Evolutionary conservation across 2,888 invertebrate species (phyloP).

Genomic region (Calephelis perditalis): DNA sequence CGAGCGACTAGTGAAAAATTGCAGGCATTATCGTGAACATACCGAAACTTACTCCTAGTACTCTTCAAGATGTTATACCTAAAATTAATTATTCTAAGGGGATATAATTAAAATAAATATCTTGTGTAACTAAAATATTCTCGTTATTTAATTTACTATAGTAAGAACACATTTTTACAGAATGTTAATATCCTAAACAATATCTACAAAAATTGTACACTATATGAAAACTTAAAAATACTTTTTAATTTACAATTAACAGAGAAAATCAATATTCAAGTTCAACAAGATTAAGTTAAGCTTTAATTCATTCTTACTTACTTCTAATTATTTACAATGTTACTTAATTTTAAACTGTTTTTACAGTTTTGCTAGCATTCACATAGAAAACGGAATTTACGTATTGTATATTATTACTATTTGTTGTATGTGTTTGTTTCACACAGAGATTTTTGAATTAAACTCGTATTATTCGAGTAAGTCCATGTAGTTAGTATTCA

Average conservation of each 20-base stretch:
- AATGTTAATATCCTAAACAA: constrained; percentile 75
- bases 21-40: no score
- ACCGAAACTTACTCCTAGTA: no score
- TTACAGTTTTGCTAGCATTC: constrained; percentile 34
- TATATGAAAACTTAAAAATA: constrained; percentile 71
- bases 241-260: constrained; percentile 73
- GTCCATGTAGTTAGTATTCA: background rate
- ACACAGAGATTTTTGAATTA: constrained; percentile 1
- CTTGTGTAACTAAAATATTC: constrained; percentile 77
- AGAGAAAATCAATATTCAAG: constrained; percentile 70
- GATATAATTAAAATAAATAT: constrained; percentile 50
- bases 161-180: constrained; percentile 80
- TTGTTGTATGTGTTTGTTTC: background rate
- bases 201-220: constrained; percentile 78
- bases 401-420: constrained; percentile 25
- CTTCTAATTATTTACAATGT: constrained; percentile 64
- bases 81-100: background rate
- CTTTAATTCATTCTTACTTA: constrained; percentile 54
- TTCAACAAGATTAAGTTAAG: constrained; percentile 75
- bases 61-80: background rate
- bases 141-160: constrained; percentile 79
- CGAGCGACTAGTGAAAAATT: no score
- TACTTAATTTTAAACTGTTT: constrained; percentile 50
- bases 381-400: constrained; percentile 53
- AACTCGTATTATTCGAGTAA: background rate